Conservation (phyloP, 2,113 vertebrate species). For the Lepidothrix coronata region DNA sequence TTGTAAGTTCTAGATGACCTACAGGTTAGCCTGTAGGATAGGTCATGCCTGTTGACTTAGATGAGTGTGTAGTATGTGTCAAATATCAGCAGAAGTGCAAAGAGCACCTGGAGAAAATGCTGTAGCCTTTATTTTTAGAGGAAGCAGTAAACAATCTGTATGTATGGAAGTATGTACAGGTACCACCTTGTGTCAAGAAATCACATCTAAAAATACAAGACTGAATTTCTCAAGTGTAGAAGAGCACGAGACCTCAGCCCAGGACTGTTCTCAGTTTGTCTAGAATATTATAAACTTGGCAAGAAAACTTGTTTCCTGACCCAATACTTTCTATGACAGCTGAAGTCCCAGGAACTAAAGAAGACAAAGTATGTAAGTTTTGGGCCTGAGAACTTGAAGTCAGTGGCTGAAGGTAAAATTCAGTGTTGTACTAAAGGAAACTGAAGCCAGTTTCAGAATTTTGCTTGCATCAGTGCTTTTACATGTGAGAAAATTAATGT, state of each 20-base stretch:
- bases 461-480: neutral
- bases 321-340: neutral
- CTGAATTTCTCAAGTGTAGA: neutral
- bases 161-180: neutral
- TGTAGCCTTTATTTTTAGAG: neutral
- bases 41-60: neutral
- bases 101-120: neutral
- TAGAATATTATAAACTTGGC: neutral
- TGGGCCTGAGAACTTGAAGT: neutral
- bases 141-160: neutral
- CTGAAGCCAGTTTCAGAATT: neutral
- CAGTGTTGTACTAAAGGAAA: neutral
- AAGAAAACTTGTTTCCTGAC: neutral
- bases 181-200: neutral
- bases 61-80: neutral
- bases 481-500: neutral
- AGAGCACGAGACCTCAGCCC: rapidly evolving
- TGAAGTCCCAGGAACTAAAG: neutral
- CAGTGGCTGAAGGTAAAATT: neutral
- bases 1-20: neutral
- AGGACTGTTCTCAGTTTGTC: neutral
- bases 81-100: neutral
- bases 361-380: neutral
- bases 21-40: neutral
- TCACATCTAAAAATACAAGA: neutral